Conservation (phyloP, 2,888 invertebrate species). For the Notocelia uddmanniana region DNA sequence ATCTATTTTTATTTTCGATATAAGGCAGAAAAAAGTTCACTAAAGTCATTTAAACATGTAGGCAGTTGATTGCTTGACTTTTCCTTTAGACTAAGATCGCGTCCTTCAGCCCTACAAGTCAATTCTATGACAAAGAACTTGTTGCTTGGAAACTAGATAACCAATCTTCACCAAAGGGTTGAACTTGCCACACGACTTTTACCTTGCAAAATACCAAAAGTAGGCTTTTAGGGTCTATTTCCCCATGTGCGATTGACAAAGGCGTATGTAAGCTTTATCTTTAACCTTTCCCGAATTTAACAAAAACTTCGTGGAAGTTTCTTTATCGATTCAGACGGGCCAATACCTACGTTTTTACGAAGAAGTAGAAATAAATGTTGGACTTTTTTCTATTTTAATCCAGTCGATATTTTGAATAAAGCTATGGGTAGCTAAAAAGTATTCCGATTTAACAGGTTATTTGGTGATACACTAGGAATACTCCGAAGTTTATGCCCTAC, state of each 20-base stretch:
- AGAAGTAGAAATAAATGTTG: conserved; percentile 43
- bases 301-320: conserved; percentile 71
- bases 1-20: neutral
- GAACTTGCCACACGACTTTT: conserved; percentile 2
- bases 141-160: conserved; percentile 20
- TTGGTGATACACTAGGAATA: too few species aligned
- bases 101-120: conserved; percentile 10
- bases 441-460: too few species aligned
- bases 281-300: conserved; percentile 72
- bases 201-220: neutral
- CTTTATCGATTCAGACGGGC: conserved; percentile 74
- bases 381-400: neutral
- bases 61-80: neutral
- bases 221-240: neutral
- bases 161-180: conserved; percentile 35
- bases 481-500: too few species aligned
- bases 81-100: neutral
- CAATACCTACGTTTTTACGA: conserved; percentile 51
- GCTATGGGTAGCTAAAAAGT: too few species aligned
- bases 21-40: neutral
- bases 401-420: too few species aligned
- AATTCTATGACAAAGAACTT: conserved; percentile 22
- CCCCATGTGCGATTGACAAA: conserved; percentile 13
- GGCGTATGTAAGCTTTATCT: conserved; percentile 62
- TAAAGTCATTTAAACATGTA: neutral